Percentiles rank a stretch among this genome's conserved stretches.
Evolutionary conservation across 2,113 vertebrate genomes (phyloP).

Genomic region (Lanius collurio): DNA sequence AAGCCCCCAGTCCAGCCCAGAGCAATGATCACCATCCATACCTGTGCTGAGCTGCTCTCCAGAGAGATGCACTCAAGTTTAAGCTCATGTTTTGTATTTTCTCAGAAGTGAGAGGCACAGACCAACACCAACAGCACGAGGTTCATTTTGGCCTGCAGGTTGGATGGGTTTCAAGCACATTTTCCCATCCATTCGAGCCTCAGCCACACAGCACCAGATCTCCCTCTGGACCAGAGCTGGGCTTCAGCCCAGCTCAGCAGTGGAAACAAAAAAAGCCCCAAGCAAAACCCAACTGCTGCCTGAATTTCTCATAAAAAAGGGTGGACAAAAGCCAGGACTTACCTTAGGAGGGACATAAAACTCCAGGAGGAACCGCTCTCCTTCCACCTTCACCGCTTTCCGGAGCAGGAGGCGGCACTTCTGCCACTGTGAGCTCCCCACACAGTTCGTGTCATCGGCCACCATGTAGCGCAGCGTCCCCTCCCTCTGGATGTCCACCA

Average conservation of each 20-base stretch:
- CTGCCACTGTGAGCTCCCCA: constrained; percentile 91
- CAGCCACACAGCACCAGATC: background rate
- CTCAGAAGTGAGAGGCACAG: background rate
- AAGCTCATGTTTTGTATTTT: background rate
- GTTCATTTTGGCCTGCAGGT: background rate
- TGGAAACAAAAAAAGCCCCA: background rate
- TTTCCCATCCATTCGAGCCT: fast-evolving
- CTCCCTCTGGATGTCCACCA: constrained; percentile 94
- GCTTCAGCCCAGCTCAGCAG: background rate
- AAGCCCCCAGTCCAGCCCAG: background rate
- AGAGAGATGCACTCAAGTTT: background rate
- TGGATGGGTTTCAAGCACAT: background rate
- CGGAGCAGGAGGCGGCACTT: constrained; percentile 93
- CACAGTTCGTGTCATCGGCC: constrained; percentile 89
- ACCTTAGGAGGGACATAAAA: constrained; percentile 98
- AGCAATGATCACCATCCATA: fast-evolving
- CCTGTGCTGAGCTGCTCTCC: background rate
- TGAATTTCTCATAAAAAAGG: background rate
- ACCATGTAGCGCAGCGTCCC: constrained; percentile 94
- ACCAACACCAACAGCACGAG: background rate
- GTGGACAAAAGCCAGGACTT: background rate
- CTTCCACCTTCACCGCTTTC: constrained; percentile 82
- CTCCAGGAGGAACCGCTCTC: constrained; percentile 91
- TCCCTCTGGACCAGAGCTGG: background rate
- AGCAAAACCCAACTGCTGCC: background rate